Conservation (phyloP, 2,888 invertebrate species). For the Pyrocoelia pectoralis region DNA sequence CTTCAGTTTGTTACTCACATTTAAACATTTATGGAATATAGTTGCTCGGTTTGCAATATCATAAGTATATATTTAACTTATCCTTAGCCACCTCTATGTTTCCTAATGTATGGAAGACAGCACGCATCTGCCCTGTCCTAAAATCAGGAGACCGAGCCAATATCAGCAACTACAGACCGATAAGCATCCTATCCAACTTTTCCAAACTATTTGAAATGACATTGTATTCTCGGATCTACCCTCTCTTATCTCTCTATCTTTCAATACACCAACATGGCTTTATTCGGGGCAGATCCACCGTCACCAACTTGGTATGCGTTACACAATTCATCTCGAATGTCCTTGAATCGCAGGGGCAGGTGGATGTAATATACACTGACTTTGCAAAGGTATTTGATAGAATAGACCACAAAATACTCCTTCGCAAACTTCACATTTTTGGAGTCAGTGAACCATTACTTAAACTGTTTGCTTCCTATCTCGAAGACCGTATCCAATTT, state of each 20-base stretch:
- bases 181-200: not conserved
- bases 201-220: conserved; percentile 1
- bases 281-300: too few species aligned
- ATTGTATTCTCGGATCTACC: not conserved
- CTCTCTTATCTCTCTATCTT: too few species aligned
- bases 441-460: too few species aligned
- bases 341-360: not conserved
- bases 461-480: too few species aligned
- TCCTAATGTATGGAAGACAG: not conserved
- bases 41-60: too few species aligned
- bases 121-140: not conserved
- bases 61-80: not conserved
- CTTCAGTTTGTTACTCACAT: too few species aligned
- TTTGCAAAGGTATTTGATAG: not conserved
- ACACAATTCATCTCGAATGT: too few species aligned
- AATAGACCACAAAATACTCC: not conserved
- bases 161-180: not conserved
- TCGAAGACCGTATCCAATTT: too few species aligned
- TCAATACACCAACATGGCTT: too few species aligned
- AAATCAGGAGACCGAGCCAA: not conserved
- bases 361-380: not conserved
- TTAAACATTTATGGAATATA: too few species aligned
- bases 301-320: too few species aligned
- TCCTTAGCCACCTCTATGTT: not conserved
- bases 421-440: too few species aligned